Conservation (phyloP, 2,797 vertebrate species). For the Tapirus indicus region DNA sequence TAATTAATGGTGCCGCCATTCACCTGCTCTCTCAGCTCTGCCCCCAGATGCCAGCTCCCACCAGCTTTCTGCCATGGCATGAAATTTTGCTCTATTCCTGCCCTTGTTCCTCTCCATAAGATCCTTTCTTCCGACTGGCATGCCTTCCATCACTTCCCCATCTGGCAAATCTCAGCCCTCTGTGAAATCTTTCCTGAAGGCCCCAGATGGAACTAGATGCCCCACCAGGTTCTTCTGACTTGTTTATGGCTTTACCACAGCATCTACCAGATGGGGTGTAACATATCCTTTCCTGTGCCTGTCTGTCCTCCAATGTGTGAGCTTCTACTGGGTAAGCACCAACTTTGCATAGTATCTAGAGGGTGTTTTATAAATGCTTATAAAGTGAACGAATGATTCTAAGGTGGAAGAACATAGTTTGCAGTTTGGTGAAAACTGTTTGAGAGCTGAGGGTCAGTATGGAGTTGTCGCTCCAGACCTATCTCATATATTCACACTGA, state of each 20-base stretch:
- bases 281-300: not conserved
- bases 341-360: not conserved
- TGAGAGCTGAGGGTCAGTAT: not conserved
- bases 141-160: not conserved
- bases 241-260: not conserved
- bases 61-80: too few species aligned
- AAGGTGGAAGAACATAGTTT: not conserved
- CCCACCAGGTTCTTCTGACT: not conserved
- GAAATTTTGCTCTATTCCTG: not conserved
- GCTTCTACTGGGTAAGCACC: not conserved
- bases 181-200: not conserved
- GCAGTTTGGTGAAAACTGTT: not conserved
- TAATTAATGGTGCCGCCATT: not conserved
- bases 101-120: not conserved
- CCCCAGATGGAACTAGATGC: not conserved
- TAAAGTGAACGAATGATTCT: not conserved
- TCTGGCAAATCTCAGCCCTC: not conserved
- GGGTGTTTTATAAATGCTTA: not conserved
- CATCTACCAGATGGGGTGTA: fast-evolving
- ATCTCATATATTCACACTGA: not conserved
- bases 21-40: not conserved
- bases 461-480: not conserved
- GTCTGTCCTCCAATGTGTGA: not conserved
- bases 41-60: not conserved
- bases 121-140: not conserved